These are phyloP conservation scores for Pyrochroa serraticornis DNA, from an alignment of 2,888 invertebrate genomes.

Conservation along the genomic window DNA sequence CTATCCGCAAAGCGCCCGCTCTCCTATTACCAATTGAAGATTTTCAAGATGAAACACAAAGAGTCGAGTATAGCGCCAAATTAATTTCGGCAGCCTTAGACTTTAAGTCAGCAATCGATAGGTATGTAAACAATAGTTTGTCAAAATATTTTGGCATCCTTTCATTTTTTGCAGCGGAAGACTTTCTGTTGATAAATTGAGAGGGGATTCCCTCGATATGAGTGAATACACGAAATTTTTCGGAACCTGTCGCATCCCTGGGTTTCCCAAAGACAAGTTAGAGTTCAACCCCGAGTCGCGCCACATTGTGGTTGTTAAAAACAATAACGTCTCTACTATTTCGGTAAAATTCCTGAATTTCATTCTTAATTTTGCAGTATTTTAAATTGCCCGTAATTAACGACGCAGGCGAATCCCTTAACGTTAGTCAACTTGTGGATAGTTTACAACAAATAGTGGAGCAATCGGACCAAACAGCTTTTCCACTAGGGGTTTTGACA, in stretches of 20 bases:
- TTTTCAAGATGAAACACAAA: slow-evolving; percentile 66
- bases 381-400: slow-evolving; percentile 60
- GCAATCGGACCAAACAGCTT: slow-evolving; percentile 58
- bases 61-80: slow-evolving; percentile 73
- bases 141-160: too few species aligned
- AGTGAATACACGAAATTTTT: slow-evolving; percentile 88
- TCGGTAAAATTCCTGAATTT: not conserved
- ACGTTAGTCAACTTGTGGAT: slow-evolving; percentile 66
- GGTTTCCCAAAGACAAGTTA: slow-evolving; percentile 67
- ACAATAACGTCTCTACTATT: slow-evolving; percentile 72
- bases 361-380: slow-evolving; percentile 60
- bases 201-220: slow-evolving; percentile 86
- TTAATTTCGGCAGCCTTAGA: slow-evolving; percentile 73
- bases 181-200: slow-evolving; percentile 76
- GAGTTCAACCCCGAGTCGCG: slow-evolving; percentile 68
- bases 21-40: slow-evolving; percentile 75
- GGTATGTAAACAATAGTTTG: slow-evolving; percentile 64
- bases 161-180: slow-evolving; percentile 32
- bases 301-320: slow-evolving; percentile 81
- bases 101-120: slow-evolving; percentile 74
- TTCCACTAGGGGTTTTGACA: slow-evolving; percentile 78
- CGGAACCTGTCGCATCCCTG: slow-evolving; percentile 85
- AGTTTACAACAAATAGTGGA: slow-evolving; percentile 68
- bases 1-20: slow-evolving; percentile 86
- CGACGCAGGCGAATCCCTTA: slow-evolving; percentile 61